Evolutionary conservation across 2,888 invertebrate genomes (phyloP), one percentile per base, ranked within the genome.

Genomic region (Poecilus cupreus): DNA sequence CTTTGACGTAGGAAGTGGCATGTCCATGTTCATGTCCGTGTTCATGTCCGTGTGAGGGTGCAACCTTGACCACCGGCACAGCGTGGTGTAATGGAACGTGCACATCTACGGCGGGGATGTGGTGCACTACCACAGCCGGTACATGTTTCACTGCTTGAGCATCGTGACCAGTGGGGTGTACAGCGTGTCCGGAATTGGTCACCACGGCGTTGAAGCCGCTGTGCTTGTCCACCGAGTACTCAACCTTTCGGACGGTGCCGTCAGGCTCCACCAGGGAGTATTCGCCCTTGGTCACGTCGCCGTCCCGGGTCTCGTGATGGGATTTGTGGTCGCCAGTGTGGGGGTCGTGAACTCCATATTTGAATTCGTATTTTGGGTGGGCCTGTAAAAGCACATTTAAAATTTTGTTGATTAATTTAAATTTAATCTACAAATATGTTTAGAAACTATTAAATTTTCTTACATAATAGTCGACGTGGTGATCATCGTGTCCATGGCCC

Each of bases 231-330:
- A 46, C 72, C 46, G 43, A 46, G 46, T 72, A 72, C 10, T 72
- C 43, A 8, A 72, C 72, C 11, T 22, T 22, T 24, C 72, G 72
- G 5, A 72, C 16, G 22, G 72, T 72, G 16, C 72, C 72, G 16
- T 72, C 72, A n/a, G 72, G 43, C n/a, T 72, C 72, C 8, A 72
- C 72, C 4, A 72, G 46, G n/a, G 72, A 72, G 72, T 72, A 72
- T 43, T 43, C 43, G 22, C 72, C 72, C 5, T 72, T 43, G 72
- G 46, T 46, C n/a, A 72, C 72, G 24, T 72, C 72, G 11, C 72
- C 72, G 32, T 72, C 72, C 18, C 72, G 72, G 24, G 20, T 22
- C 13, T 72, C 72, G 8, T 13, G 24, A 0, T 16, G 20, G 11
- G 72, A 72, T 1, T 72, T 11, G 1, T 43, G 20, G 46, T 72